Conservation (phyloP, 2,888 invertebrate genomes). For the Andrena hattorfiana region DNA sequence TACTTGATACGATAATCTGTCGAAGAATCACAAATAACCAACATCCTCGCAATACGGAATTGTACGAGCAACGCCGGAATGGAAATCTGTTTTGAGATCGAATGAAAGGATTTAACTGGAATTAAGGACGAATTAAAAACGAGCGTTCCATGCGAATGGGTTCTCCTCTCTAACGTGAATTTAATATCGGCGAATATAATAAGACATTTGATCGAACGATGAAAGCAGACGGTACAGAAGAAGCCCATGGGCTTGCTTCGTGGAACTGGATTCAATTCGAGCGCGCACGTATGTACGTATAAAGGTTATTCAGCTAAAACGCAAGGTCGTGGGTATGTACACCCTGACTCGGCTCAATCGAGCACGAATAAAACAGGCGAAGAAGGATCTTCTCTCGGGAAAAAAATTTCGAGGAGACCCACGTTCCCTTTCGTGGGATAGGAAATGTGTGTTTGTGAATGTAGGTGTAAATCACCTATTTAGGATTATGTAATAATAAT, state of each 20-base stretch:
- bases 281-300: conserved; percentile 35
- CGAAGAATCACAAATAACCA: too few species aligned
- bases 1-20: too few species aligned
- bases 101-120: too few species aligned
- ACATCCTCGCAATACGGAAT: too few species aligned
- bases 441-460: too few species aligned
- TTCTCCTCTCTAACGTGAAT: conserved; percentile 46
- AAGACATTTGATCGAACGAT: conserved; percentile 60
- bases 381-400: conserved; percentile 37
- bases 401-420: too few species aligned
- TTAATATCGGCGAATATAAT: conserved; percentile 66
- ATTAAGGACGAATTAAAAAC: too few species aligned
- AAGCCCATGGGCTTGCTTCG: conserved; percentile 52
- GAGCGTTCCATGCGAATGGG: background rate
- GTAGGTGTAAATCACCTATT: too few species aligned
- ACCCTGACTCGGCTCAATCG: conserved; percentile 62
- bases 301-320: conserved; percentile 66
- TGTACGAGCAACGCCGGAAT: too few species aligned
- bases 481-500: too few species aligned
- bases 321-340: conserved; percentile 56
- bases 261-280: conserved; percentile 64
- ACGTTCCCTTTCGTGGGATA: too few species aligned
- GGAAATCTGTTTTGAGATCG: too few species aligned
- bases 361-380: conserved; percentile 55
- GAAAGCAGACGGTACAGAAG: conserved; percentile 53